A percentile compares a stretch with the other conserved stretches of the same genome.
Evolutionary conservation across 2,888 invertebrate genomes (phyloP).

Genomic region (Parasteatoda lunata): DNA sequence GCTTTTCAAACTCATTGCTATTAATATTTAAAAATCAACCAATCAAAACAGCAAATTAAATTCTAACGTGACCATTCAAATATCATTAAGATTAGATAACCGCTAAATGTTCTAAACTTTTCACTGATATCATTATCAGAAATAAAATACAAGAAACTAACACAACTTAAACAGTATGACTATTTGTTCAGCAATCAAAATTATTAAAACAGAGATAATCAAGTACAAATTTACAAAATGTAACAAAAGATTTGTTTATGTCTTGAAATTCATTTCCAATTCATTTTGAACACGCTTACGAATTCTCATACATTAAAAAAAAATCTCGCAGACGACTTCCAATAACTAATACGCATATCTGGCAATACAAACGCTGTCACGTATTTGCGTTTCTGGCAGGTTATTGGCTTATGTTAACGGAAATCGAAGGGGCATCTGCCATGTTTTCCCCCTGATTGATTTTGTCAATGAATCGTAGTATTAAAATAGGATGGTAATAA

Average conservation of each 20-base stretch:
- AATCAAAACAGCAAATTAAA: too few relatives aligned
- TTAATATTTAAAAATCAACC: too few relatives aligned
- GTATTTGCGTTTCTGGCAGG: constrained; percentile 35
- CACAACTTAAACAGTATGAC: too few relatives aligned
- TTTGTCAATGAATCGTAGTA: constrained; percentile 58
- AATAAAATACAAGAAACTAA: too few relatives aligned
- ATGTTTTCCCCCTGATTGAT: constrained; percentile 59
- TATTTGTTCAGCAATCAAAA: too few relatives aligned
- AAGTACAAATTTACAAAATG: background rate
- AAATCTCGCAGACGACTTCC: constrained; percentile 18
- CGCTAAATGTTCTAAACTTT: too few relatives aligned
- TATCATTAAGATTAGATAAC: too few relatives aligned
- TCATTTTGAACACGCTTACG: constrained; percentile 14
- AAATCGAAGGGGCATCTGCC: constrained; percentile 62
- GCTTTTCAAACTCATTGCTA: too few relatives aligned
- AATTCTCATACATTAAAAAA: constrained; percentile 29
- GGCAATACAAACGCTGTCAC: constrained; percentile 38
- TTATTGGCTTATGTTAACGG: constrained; percentile 64
- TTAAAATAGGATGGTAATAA: constrained; percentile 67
- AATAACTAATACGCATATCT: constrained; percentile 23
- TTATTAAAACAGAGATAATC: background rate
- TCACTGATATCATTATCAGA: too few relatives aligned
- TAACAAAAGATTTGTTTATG: constrained; percentile 19
- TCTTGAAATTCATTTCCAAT: constrained; percentile 35
- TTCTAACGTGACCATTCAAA: too few relatives aligned